Evolutionary conservation across 2,113 vertebrate species (phyloP).

Genomic region (Xenopus laevis): DNA sequence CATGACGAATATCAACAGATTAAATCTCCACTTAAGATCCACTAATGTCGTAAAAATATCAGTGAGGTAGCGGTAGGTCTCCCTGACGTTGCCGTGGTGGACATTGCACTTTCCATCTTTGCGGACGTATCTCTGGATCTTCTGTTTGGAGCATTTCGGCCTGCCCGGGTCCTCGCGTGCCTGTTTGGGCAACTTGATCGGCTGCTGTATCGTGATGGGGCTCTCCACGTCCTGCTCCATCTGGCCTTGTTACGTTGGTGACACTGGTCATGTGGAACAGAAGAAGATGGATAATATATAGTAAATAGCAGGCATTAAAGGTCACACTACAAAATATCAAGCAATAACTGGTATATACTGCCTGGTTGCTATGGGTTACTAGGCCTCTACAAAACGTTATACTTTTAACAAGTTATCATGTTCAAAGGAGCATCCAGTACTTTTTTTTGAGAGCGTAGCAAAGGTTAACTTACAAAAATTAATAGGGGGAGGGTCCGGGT

Average conservation of each 20-base stretch:
- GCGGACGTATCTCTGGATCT: constrained; percentile 91
- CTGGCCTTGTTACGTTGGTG: constrained; percentile 52
- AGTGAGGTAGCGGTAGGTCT: constrained; percentile 93
- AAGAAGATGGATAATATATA: no score
- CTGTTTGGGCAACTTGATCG: constrained; percentile 84
- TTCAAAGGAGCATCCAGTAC: no score
- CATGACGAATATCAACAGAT: constrained; percentile 94
- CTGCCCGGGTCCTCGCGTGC: constrained; percentile 81
- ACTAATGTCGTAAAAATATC: constrained; percentile 98
- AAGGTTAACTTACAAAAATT: no score
- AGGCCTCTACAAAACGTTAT: no score
- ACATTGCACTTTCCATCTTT: constrained; percentile 98
- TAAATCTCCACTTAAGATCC: constrained; percentile 96
- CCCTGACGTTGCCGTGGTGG: constrained; percentile 91
- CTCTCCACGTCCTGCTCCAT: constrained; percentile 99
- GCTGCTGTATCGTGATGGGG: constrained; percentile 78
- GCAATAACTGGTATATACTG: no score
- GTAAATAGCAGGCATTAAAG: no score
- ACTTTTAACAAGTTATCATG: no score
- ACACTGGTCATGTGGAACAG: no score
- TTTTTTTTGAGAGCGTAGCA: no score
- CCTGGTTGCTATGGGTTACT: no score
- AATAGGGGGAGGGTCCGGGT: no score
- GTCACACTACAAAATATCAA: no score
- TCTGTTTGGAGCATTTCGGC: constrained; percentile 73